phyloP scores from a whole-genome alignment of 2,888 invertebrate species.

The Cosmia trapezina region DNA sequence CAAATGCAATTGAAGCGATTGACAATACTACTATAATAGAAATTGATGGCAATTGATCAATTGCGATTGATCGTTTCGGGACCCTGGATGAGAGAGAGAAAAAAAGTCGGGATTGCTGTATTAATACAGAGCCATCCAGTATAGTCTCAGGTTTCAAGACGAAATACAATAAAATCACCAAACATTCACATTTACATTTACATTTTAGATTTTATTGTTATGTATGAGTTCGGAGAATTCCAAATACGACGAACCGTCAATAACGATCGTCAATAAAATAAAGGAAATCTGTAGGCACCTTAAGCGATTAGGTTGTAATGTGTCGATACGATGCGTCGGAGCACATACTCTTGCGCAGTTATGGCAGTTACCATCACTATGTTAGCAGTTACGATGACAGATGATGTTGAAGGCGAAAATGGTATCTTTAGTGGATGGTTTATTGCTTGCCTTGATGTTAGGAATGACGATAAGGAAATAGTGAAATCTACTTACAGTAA shows the following conservation, averaged over 20 bases:
- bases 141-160: too few species aligned
- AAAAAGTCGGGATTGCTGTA: too few species aligned
- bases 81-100: too few species aligned
- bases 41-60: too few species aligned
- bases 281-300: constrained; percentile 6
- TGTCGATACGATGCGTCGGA: constrained; percentile 30
- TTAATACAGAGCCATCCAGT: too few species aligned
- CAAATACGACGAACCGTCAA: neutral
- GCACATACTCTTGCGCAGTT: constrained; percentile 40
- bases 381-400: constrained; percentile 36
- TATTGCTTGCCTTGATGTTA: neutral
- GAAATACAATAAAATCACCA: too few species aligned
- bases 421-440: neutral
- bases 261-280: neutral
- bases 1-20: too few species aligned
- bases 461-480: constrained; percentile 1
- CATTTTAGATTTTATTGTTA: too few species aligned
- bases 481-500: neutral
- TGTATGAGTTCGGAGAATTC: too few species aligned
- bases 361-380: constrained; percentile 42
- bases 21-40: too few species aligned
- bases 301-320: constrained; percentile 47
- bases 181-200: too few species aligned
- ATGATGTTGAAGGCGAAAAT: constrained; percentile 32
- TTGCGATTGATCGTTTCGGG: too few species aligned